phyloP scores from a whole-genome alignment of 2,888 invertebrate genomes.

The Abrostola triplasia region DNA sequence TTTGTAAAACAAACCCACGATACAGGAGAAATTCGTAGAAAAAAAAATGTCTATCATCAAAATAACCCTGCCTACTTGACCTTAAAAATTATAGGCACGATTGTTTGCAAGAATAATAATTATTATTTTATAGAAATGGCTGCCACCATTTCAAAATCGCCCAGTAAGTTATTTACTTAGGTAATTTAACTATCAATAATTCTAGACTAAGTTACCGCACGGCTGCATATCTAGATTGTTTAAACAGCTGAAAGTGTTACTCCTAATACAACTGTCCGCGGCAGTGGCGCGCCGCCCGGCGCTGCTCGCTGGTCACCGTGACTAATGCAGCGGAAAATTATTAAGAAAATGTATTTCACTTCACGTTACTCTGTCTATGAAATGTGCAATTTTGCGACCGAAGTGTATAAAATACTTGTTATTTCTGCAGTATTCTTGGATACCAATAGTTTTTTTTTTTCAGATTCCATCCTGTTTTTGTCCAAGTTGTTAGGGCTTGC shows the following conservation, averaged over 20 bases:
- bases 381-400: background rate
- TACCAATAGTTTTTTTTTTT: too few relatives aligned
- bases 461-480: too few relatives aligned
- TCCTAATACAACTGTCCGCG: conserved; percentile 12
- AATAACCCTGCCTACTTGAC: too few relatives aligned
- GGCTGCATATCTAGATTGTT: conserved; percentile 31
- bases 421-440: too few relatives aligned
- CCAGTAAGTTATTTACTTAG: background rate
- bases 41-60: too few relatives aligned
- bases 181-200: background rate
- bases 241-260: conserved; percentile 38
- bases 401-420: background rate
- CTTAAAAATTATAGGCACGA: too few relatives aligned
- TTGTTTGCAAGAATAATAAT: too few relatives aligned
- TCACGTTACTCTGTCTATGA: conserved; percentile 13
- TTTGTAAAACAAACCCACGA: too few relatives aligned
- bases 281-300: background rate
- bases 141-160: too few relatives aligned
- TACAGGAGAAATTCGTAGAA: too few relatives aligned
- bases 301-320: conserved; percentile 29
- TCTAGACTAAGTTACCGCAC: conserved; percentile 15
- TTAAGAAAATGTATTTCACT: conserved; percentile 41
- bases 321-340: conserved; percentile 53
- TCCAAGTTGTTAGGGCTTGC: too few relatives aligned
- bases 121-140: too few relatives aligned